Evolutionary conservation across 2,888 invertebrate genomes (phyloP), one percentile per base, ranked within the genome.

Genomic region (Coenonympha arcania): DNA sequence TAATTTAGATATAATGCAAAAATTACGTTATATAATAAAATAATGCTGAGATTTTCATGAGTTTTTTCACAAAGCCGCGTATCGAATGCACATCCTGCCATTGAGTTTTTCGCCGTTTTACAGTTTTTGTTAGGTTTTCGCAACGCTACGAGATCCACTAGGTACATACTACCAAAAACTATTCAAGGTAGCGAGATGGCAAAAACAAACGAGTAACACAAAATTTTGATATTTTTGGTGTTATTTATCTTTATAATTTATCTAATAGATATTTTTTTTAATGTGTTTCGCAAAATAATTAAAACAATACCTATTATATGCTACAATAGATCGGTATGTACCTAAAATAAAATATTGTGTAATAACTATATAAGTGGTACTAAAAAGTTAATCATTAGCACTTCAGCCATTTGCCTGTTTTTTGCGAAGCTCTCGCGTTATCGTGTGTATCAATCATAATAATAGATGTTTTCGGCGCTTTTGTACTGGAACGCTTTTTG

Each of bases 31-130:
- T 24, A 9, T 24, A 6, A 8, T 24, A 24, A 2, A 8, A 8
- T 6, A 2, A 24, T 8, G 24, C 9, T 24, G 11, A 11, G 8
- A 24, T 15, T 40, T 24, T 57, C 54, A 55, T 52, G 55, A 56
- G 63, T 62, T 66, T 64, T 65, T 59, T 61, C 64, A 64, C 57
- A 60, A 64, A 52, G 56, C 52, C 51, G 65, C 67, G 65, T 66
- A 60, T 63, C 66, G 59, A 67, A 67, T 66, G 60, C 53, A 24
- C 61, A 64, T 65, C 64, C 63, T 59, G 61, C 46, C 52, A 52
- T 56, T 61, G 56, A 57, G n/a, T 43, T 58, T 57, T 67, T 59
- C 58, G 56, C 52, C 49, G 39, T 48, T 54, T 48, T 52, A 39
- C 26, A 47, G 48, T 49, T 62, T 62, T 62, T 64, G 55, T 52